Conservation (phyloP, 2,888 invertebrate genomes). For the Trypoxylon attenuatum region DNA sequence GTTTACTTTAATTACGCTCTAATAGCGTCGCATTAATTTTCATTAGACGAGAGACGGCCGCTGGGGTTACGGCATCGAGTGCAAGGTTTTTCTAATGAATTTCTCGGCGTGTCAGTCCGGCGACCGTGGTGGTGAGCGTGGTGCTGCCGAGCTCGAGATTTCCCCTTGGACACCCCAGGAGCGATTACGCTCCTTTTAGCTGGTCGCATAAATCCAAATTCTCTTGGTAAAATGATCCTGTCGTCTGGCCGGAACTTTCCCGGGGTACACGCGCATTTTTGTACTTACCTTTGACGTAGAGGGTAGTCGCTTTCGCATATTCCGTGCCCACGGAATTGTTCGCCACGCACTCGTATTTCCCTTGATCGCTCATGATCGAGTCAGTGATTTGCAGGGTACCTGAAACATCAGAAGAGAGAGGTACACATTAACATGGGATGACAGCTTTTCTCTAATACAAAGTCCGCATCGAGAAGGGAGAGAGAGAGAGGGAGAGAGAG, state of each 20-base stretch:
- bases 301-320: slow-evolving; percentile 90
- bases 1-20: slow-evolving; percentile 48
- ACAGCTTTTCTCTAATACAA: neutral
- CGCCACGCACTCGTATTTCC: slow-evolving; percentile 97
- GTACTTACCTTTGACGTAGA: slow-evolving; percentile 95
- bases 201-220: neutral
- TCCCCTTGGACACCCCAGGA: neutral
- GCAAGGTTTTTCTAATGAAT: slow-evolving; percentile 20
- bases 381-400: slow-evolving; percentile 92
- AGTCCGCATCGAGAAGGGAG: neutral
- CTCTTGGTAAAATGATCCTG: neutral
- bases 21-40: slow-evolving; percentile 53
- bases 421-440: neutral
- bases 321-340: slow-evolving; percentile 95
- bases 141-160: slow-evolving; percentile 3
- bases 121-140: neutral
- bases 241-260: neutral
- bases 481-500: no score
- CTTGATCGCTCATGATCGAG: slow-evolving; percentile 93
- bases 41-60: slow-evolving; percentile 38
- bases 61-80: slow-evolving; percentile 18
- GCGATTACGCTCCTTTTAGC: neutral
- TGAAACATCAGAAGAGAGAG: slow-evolving; percentile 67
- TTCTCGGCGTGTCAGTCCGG: slow-evolving; percentile 10
- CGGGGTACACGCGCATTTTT: no score